Base-by-base conservation (phyloP, 1,140 invertebrate species). In the Panonychus citri region DNA sequence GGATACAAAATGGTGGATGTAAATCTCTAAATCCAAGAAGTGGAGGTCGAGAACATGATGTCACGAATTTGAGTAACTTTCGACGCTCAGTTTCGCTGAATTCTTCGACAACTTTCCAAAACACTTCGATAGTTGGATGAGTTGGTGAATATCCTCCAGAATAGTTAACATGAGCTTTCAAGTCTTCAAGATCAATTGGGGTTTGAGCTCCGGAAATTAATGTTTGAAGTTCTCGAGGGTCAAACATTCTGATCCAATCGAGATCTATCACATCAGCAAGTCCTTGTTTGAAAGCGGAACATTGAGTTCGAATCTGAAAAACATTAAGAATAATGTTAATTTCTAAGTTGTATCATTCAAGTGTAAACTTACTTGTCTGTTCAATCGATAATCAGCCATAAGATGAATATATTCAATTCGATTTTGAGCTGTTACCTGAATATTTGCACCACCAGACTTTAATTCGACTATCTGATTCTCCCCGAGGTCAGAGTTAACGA, bases 1-100 rank as follows among this genome's bases (percentile, higher is more conserved):
- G 88, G 64, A 96, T 89, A 66, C 87, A 89, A 70, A 96, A 91
- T 15, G 83, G 80, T 37, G 90, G 91, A 71, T 88, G 83, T 42
- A 96, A 69, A 68, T 94, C 87, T 77, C 91, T 95, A 66, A 96
- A 97, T 17, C 93, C 93, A 24, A 95, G 71, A n/a, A 96, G 72
- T 4, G 93, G 93, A n/a, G 90, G 88, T 62, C 89, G 70, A 1
- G 90, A 95, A 65, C 89, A 95, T 66, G 88, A 93, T 1, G 93
- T 97, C 5, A 95, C 89, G 76, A 97, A 97, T 69, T 94, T 93
- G 0, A 97, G 70, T 15, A 97, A 69, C 63, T 88, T 81, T 54
- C 87, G 74, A 54, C 82, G 80, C 66, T 94, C 82, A 26, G 78
- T 73, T 68, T 93, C 87, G 58, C 76, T 81, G 65, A 96, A 89